Base-by-base conservation (phyloP, 2,797 vertebrate genomes). In the Thamnophis elegans region DNA sequence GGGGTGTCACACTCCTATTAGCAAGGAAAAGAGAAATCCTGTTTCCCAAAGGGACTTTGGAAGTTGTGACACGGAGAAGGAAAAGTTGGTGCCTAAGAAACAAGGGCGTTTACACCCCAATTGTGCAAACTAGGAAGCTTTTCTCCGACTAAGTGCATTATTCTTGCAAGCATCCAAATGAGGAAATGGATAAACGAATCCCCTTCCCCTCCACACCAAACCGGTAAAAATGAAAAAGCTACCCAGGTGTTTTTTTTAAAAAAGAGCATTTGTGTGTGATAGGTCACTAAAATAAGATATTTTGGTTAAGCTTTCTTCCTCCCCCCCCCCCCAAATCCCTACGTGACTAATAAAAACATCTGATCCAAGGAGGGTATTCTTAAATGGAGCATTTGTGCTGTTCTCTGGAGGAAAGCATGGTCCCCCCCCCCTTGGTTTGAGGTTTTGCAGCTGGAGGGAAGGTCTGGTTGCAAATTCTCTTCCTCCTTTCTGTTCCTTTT, bases 401-500 rank as follows among this genome's bases (percentile, higher is more conserved):
- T 11, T 65, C 4, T 32, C 42, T 1, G 3, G 11, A 22, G 12
- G 16, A 2, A 3, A 1, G 1, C 28, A n/a, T 3, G 8, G 2
- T n/a, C 0, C 36, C 16, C 25, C 51, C 55, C 2, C 51, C 53
- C 1, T 36, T 68, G 14, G 25, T 10, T 25, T n/a, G 16, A 82
- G 58, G 4, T 20, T 85, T 92, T 92, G 58, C n/a, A 88, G 36
- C 65, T 82, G 54, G 14, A 53, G 22, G 55, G 2, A 60, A 20
- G 16, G 1, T n/a, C 26, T 1, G 3, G 12, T 85, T 82, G 25
- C 89, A 82, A 58, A 82, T 56, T 18, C 13, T 42, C 13, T 14
- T 59, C 65, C 65, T 25, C 4, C 13, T 87, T 58, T 90, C 47
- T 22, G 36, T 92, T 92, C 62, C 90, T 93, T 87, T 54, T 26